Percentiles rank a stretch among this genome's conserved stretches.
phyloP scores from a whole-genome alignment of 2,797 vertebrate genomes.

The Tolypeutes matacus region DNA sequence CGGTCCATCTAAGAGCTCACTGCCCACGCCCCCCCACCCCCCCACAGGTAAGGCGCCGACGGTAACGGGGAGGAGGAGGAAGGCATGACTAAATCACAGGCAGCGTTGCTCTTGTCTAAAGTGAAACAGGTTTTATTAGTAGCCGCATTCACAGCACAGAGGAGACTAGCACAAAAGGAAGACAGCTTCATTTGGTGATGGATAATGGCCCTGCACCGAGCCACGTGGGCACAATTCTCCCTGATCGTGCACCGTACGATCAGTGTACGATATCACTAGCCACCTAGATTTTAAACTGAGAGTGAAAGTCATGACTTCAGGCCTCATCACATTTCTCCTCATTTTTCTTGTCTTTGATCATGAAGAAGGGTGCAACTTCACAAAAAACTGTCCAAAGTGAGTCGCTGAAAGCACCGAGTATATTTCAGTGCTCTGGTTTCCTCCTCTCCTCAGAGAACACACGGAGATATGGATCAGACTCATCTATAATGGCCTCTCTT shows the following conservation, averaged over 20 bases:
- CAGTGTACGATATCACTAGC: neutral
- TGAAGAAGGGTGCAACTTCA: conserved; percentile 68
- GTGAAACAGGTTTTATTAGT: conserved; percentile 20
- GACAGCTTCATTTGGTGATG: neutral
- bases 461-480: neutral
- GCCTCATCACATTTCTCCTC: conserved; percentile 62
- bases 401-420: neutral
- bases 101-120: conserved; percentile 8
- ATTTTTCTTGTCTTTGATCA: conserved; percentile 76
- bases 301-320: conserved; percentile 68
- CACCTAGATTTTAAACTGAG: conserved; percentile 64
- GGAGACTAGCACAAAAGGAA: neutral
- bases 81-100: neutral
- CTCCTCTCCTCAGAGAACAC: conserved; percentile 4
- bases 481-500: conserved; percentile 58
- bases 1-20: neutral
- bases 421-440: conserved; percentile 62
- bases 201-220: neutral
- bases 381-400: neutral
- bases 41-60: neutral
- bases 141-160: neutral
- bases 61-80: neutral
- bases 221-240: conserved; percentile 19
- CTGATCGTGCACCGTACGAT: neutral
- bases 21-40: neutral